phyloP scores from a whole-genome alignment of 2,113 vertebrate genomes.

The Nycticryphes semicollaris region DNA sequence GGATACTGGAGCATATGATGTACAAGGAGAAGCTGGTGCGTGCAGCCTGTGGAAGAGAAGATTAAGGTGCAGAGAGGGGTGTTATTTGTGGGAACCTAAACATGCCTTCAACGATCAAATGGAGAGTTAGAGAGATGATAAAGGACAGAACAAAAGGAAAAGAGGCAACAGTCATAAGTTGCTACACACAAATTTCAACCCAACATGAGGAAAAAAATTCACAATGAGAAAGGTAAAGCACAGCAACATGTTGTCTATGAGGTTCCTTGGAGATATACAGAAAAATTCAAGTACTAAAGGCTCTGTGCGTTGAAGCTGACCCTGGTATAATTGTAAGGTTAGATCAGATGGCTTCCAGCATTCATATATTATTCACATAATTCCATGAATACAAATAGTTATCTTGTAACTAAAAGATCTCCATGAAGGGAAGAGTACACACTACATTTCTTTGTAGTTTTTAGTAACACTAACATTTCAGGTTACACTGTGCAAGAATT shows the following conservation, averaged over 20 bases:
- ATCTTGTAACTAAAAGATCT: neutral
- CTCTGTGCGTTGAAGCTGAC: neutral
- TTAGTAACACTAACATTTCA: neutral
- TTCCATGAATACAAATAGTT: neutral
- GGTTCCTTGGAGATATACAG: neutral
- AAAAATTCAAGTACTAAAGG: neutral
- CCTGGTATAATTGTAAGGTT: neutral
- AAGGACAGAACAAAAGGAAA: neutral
- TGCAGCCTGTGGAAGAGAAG: neutral
- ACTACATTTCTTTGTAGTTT: neutral
- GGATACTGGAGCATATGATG: neutral
- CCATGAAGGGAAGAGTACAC: neutral
- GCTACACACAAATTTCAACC: neutral
- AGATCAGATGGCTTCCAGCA: neutral
- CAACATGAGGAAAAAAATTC: neutral
- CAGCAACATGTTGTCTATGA: neutral
- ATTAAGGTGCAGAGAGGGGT: neutral
- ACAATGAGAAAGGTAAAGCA: neutral
- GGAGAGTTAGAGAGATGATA: neutral
- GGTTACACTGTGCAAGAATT: neutral
- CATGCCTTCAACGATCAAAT: neutral
- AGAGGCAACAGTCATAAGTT: neutral
- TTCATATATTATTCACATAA: neutral
- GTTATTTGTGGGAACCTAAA: neutral
- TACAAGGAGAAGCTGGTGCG: fast-evolving